Evolutionary conservation across 2,888 invertebrate genomes (phyloP).

Genomic region (Caenorhabditis japonica): DNA sequence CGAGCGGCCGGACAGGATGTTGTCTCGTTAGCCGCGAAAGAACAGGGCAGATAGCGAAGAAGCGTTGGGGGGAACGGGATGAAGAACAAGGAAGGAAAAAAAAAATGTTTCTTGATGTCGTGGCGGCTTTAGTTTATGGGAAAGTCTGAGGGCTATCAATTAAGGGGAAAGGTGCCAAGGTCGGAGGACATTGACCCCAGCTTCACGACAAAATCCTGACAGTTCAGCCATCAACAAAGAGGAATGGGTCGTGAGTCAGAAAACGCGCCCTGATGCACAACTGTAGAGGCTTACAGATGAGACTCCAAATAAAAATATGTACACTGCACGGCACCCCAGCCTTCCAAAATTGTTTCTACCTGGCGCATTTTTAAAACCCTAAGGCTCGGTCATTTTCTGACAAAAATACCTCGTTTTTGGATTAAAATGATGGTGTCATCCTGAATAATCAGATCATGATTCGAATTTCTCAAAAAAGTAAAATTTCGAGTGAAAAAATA

Average conservation of each 20-base stretch:
- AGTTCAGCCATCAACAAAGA: background rate
- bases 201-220: background rate
- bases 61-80: constrained; percentile 19
- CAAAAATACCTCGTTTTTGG: no score
- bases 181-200: background rate
- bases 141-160: background rate
- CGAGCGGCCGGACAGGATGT: constrained; percentile 36
- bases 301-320: no score
- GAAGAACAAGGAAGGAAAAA: constrained; percentile 19
- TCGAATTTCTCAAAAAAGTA: no score
- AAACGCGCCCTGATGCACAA: background rate
- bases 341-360: no score
- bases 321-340: no score
- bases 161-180: background rate
- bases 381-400: no score
- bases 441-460: no score
- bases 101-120: constrained; percentile 18
- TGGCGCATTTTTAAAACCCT: no score
- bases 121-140: no score
- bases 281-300: no score
- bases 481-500: no score
- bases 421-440: no score
- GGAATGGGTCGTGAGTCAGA: background rate
- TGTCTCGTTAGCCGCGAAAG: constrained; percentile 23
- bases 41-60: background rate